Conservation (phyloP, 2,797 vertebrate species). For the Semotilus atromaculatus region DNA sequence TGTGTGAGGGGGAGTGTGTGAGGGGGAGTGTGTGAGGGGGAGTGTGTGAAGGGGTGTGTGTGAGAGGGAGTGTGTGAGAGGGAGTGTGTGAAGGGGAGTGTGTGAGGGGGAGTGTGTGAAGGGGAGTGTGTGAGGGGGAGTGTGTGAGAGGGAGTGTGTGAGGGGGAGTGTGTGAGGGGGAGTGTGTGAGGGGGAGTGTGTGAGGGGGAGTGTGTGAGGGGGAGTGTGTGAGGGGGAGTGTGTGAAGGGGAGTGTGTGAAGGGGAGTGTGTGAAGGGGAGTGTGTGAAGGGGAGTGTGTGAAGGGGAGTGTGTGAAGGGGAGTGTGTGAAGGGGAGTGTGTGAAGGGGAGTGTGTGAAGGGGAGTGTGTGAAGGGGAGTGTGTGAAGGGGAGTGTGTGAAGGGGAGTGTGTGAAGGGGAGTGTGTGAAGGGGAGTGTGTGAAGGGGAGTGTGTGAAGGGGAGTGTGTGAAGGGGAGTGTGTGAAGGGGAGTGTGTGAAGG, state of each 20-base stretch:
- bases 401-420: no score
- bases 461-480: accelerated
- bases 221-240: accelerated
- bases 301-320: no score
- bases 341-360: accelerated
- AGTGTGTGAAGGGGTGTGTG: accelerated
- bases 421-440: no score
- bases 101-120: accelerated
- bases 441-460: accelerated
- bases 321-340: no score
- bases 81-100: no score
- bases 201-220: no score
- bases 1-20: accelerated
- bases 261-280: no score
- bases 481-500: accelerated
- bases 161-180: accelerated
- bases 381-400: accelerated
- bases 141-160: no score
- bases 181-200: no score
- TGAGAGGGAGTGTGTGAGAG: accelerated
- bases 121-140: no score
- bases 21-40: no score
- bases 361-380: no score
- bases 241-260: accelerated
- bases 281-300: accelerated